Conservation (phyloP, 64 coral and sea anemone species). For the Hydrozoanthus tunicans region DNA sequence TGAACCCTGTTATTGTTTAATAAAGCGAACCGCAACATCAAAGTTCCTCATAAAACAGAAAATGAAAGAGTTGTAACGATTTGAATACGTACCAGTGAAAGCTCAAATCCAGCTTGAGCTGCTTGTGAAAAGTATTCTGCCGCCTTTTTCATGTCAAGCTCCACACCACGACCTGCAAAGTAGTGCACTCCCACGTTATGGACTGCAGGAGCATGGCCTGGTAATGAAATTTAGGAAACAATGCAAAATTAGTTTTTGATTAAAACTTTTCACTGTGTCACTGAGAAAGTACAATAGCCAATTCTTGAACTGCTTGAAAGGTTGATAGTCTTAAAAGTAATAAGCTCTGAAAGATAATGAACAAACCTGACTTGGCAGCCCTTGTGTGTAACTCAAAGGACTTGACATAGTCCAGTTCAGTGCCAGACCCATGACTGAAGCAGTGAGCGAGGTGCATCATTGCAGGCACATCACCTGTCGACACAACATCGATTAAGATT, state of each 20-base stretch:
- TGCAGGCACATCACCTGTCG: slow-evolving; percentile 73
- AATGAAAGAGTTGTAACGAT: background rate
- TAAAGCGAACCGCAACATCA: too few species aligned
- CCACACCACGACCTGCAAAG: slow-evolving; percentile 87
- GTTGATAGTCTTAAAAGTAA: too few species aligned
- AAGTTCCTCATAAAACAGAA: background rate
- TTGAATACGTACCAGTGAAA: slow-evolving; percentile 67
- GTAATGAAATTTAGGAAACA: background rate
- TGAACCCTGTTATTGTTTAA: too few species aligned
- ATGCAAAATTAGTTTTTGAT: too few species aligned
- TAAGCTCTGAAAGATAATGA: background rate
- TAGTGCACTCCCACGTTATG: slow-evolving; percentile 95
- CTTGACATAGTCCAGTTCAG: slow-evolving; percentile 69
- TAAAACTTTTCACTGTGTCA: too few species aligned
- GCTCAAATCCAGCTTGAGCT: slow-evolving; percentile 78
- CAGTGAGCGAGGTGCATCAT: slow-evolving; percentile 84
- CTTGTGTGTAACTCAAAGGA: slow-evolving; percentile 75
- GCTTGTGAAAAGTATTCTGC: slow-evolving; percentile 87
- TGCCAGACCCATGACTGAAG: slow-evolving; percentile 81
- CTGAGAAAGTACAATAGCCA: too few species aligned
- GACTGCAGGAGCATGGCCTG: slow-evolving; percentile 82
- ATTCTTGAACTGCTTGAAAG: too few species aligned
- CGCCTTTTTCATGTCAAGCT: slow-evolving; percentile 80
- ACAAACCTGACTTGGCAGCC: slow-evolving; percentile 82
- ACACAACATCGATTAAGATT: background rate